Conservation (phyloP, 2,888 invertebrate genomes). For the Buathra laborator region DNA sequence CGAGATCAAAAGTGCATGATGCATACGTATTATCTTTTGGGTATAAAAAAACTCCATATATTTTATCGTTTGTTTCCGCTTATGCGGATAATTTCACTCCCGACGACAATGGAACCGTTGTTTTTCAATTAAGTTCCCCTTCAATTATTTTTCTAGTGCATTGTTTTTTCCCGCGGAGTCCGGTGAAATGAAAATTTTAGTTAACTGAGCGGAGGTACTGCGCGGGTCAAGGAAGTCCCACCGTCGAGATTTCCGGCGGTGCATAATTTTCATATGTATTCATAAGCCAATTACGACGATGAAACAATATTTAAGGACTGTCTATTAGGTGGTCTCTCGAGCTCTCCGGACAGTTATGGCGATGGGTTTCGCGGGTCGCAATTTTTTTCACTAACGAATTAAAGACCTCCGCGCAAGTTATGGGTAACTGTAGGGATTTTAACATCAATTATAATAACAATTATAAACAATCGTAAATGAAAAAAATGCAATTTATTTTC, state of each 20-base stretch:
- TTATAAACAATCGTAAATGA: too few relatives aligned
- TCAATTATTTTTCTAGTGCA: constrained; percentile 23
- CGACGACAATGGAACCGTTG: constrained; percentile 10
- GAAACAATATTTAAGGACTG: constrained; percentile 76
- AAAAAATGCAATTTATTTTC: neutral
- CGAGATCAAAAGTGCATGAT: neutral
- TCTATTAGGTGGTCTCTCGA: constrained; percentile 1
- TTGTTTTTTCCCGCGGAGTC: constrained; percentile 12
- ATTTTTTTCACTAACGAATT: neutral
- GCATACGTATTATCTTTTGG: neutral
- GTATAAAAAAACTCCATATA: neutral
- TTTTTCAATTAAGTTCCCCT: constrained; percentile 22
- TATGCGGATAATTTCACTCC: neutral
- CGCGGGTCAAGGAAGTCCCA: neutral
- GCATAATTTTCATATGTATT: constrained; percentile 77
- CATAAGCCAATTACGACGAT: constrained; percentile 79
- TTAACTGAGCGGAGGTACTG: neutral
- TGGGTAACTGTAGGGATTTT: too few relatives aligned
- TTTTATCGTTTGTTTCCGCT: too few relatives aligned
- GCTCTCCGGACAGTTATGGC: neutral
- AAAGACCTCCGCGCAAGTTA: neutral
- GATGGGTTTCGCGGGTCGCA: neutral
- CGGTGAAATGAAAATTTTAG: constrained; percentile 6
- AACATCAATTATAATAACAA: neutral
- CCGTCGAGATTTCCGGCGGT: neutral